A percentile compares a stretch with the other conserved stretches of the same genome.
These are phyloP conservation scores for Mallotus villosus DNA, from an alignment of 2,797 vertebrate species.

Conservation along the genomic window DNA sequence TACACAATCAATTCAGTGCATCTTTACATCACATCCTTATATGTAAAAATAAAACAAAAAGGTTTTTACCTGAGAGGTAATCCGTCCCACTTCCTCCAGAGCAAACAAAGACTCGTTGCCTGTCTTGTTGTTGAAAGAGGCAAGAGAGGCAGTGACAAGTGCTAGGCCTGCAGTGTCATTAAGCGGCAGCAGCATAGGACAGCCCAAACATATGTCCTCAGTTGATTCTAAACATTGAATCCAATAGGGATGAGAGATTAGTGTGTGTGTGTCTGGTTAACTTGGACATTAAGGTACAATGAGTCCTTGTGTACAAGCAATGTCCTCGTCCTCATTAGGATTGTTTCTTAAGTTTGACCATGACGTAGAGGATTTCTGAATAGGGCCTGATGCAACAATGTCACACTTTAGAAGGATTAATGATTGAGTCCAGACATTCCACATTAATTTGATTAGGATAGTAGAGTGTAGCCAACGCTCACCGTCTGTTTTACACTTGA, in stretches of 20 bases:
- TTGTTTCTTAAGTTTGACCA: no score
- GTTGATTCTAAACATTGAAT: slow-evolving; percentile 57
- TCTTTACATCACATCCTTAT: not conserved
- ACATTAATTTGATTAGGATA: not conserved
- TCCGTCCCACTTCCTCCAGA: slow-evolving; percentile 69
- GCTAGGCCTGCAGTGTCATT: slow-evolving; percentile 66
- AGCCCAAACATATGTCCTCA: slow-evolving; percentile 60
- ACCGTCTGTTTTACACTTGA: slow-evolving; percentile 81
- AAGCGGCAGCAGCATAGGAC: slow-evolving; percentile 63
- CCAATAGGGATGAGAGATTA: no score
- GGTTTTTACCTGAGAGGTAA: slow-evolving; percentile 68
- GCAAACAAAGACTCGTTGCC: slow-evolving; percentile 36
- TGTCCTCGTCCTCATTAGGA: no score
- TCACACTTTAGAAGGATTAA: not conserved
- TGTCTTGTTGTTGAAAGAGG: slow-evolving; percentile 60
- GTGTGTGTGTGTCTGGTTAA: slow-evolving; percentile 12
- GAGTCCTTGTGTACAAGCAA: not conserved
- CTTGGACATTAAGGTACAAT: not conserved
- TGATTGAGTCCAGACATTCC: not conserved
- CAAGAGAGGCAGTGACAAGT: slow-evolving; percentile 65
- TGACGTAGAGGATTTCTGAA: no score
- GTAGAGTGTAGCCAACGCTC: slow-evolving; percentile 10
- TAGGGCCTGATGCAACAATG: no score
- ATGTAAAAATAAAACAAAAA: not conserved
- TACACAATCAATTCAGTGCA: not conserved